These are phyloP conservation scores for Rhynchophorus ferrugineus DNA, from an alignment of 1,140 invertebrate species.

Conservation along the genomic window DNA sequence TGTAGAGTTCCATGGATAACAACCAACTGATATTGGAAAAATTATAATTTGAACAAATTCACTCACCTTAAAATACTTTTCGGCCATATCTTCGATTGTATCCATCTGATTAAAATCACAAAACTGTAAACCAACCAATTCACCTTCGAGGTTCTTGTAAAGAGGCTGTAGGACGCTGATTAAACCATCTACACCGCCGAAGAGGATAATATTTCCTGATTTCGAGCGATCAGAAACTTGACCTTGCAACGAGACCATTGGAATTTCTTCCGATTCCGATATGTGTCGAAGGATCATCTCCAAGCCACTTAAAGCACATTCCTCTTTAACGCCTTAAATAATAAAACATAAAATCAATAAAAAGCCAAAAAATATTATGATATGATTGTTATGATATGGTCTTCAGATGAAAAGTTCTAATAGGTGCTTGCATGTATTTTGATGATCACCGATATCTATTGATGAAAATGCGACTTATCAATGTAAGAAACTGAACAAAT, in stretches of 20 bases:
- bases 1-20: too few species aligned
- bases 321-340: constrained; percentile 3
- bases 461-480: too few species aligned
- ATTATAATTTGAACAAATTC: too few species aligned
- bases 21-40: too few species aligned
- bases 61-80: constrained; percentile 5
- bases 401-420: too few species aligned
- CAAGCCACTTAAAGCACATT: constrained; percentile 15
- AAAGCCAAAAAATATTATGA: neutral
- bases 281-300: constrained; percentile 21
- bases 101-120: constrained; percentile 40
- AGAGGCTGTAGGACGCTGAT: constrained; percentile 51
- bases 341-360: neutral
- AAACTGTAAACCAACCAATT: constrained; percentile 62
- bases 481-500: too few species aligned
- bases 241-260: constrained; percentile 4
- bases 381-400: too few species aligned
- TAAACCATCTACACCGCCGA: constrained; percentile 77
- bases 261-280: constrained; percentile 1
- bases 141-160: constrained; percentile 50
- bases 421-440: too few species aligned
- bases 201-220: constrained; percentile 50
- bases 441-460: too few species aligned
- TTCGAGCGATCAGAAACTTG: neutral
- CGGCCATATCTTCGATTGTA: constrained; percentile 38